A percentile compares a stretch with the other conserved stretches of the same genome.
These are phyloP conservation scores for Chionomys nivalis DNA, from an alignment of 2,113 vertebrate genomes.

Conservation along the genomic window DNA sequence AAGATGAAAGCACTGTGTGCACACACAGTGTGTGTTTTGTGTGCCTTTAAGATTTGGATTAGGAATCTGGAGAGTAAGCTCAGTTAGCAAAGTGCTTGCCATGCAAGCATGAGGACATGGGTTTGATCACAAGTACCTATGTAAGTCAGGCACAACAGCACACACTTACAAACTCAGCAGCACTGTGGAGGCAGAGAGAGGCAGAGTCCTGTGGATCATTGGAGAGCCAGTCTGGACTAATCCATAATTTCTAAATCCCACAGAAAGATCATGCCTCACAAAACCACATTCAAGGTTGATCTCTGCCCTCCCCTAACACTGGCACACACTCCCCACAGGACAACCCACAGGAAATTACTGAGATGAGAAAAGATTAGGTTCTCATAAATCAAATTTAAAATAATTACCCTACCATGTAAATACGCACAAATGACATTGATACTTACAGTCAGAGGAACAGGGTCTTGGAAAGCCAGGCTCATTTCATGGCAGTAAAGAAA, in stretches of 20 bases:
- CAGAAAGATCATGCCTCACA: not conserved
- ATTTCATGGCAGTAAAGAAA: slow-evolving; percentile 91
- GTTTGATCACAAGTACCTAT: not conserved
- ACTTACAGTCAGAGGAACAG: slow-evolving; percentile 89
- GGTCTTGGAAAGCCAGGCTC: slow-evolving; percentile 91
- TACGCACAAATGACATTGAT: slow-evolving; percentile 7
- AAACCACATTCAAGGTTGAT: not conserved
- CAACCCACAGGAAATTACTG: not conserved
- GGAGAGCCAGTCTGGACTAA: not conserved
- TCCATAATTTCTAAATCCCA: too few species aligned
- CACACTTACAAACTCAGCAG: not conserved
- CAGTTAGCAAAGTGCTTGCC: not conserved
- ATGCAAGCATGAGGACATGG: not conserved
- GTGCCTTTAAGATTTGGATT: not conserved
- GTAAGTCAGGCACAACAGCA: not conserved
- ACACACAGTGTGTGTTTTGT: not conserved
- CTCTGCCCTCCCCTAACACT: not conserved
- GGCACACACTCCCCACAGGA: not conserved
- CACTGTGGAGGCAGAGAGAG: not conserved
- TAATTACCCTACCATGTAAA: not conserved
- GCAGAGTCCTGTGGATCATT: not conserved
- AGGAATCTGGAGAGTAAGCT: not conserved
- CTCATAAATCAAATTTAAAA: slow-evolving; percentile 11
- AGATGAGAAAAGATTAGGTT: not conserved
- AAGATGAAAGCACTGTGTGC: slow-evolving; percentile 15